Evolutionary conservation across 1,140 invertebrate genomes (phyloP), one percentile per base, ranked within the genome.

Genomic region (Cydia amplana): DNA sequence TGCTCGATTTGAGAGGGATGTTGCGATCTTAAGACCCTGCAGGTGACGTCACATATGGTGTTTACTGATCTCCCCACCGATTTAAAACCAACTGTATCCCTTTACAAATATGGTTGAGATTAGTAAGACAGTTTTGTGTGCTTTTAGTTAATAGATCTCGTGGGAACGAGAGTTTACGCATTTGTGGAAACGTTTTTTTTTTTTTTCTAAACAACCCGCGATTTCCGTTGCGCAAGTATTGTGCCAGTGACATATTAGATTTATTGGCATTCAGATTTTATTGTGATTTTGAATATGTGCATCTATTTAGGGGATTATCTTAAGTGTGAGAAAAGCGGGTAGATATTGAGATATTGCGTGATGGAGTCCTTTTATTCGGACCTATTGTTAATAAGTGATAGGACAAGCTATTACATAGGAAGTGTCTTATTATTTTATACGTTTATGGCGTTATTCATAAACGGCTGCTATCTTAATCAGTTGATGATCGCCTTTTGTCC

Each of bases 11-110:
- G 86, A 91, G 88, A 90, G 89, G 89, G 88, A 91, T 90, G 86
- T 80, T 83, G 80, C 81, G 88, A 89, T 89, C 88, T 80, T 86
- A 89, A 87, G 90, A 89, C 86, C 88, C 86, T 76, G 83, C 87
- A 89, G 86, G 86, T 91, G 88, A 88, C 87, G 82, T 79, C 78
- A 77, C 80, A 83, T 80, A 80, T 84, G 80, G 81, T 73, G 72
- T 72, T 49, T 72, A 23, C 20, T 32, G 4, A 14, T 7, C 9
- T 46, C 40, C 72, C 72, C 40, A 6, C 4, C 43, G 4, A 12
- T 77, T 78, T 82, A 83, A 10, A 18, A 18, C 25, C 14, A n/a
- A 43, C 6, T 10, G 0, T n/a, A 75, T 14, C 12, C 9, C 7
- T 40, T 40, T 18, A 6, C 6, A 3, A 70, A 70, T 43, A 70